Conservation (phyloP, 2,888 invertebrate species). For the Meandrusa payeni region DNA sequence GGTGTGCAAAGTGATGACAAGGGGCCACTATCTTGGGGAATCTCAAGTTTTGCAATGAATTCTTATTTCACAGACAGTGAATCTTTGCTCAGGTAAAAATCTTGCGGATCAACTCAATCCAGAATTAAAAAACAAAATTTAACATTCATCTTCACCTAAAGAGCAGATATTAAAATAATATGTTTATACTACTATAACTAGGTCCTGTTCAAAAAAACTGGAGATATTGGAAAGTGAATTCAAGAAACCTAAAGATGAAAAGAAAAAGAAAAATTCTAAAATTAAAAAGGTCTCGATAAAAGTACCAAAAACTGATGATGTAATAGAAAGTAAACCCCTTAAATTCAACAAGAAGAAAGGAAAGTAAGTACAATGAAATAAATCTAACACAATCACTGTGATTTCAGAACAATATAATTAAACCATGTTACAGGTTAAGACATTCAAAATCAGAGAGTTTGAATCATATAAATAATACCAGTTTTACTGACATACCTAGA, state of each 20-base stretch:
- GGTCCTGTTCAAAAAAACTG: slow-evolving; percentile 85
- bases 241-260: slow-evolving; percentile 62
- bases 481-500: slow-evolving; percentile 68
- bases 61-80: slow-evolving; percentile 80
- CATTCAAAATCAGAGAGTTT: slow-evolving; percentile 61
- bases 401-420: slow-evolving; percentile 4
- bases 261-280: slow-evolving; percentile 73
- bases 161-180: too few relatives aligned
- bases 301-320: slow-evolving; percentile 65
- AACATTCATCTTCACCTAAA: too few relatives aligned
- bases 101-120: too few relatives aligned
- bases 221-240: slow-evolving; percentile 69
- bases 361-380: slow-evolving; percentile 54
- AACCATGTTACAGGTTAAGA: slow-evolving; percentile 59
- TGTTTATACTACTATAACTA: slow-evolving; percentile 36
- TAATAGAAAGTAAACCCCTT: slow-evolving; percentile 57
- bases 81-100: slow-evolving; percentile 77
- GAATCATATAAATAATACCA: slow-evolving; percentile 58
- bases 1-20: slow-evolving; percentile 77
- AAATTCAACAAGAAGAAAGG: slow-evolving; percentile 73
- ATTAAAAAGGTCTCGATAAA: slow-evolving; percentile 65
- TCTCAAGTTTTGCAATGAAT: slow-evolving; percentile 79
- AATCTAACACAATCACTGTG: not conserved
- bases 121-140: too few relatives aligned
- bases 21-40: slow-evolving; percentile 85